Conservation (phyloP, 1,140 invertebrate genomes). For the Trichonephila clavata region DNA sequence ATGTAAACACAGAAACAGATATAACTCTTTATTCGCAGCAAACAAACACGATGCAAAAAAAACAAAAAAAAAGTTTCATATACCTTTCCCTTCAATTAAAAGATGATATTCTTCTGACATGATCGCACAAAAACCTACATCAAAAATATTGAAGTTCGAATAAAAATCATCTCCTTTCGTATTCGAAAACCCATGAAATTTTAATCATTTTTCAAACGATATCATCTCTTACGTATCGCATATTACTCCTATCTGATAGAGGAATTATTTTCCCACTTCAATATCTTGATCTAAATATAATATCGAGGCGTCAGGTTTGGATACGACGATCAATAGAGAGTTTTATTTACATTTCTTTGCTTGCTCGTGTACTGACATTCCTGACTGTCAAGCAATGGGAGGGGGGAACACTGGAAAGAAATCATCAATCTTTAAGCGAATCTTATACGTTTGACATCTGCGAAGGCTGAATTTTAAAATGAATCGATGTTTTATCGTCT, state of each 20-base stretch:
- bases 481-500: constrained; percentile 69
- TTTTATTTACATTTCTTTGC: constrained; percentile 74
- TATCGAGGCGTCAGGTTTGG: constrained; percentile 19
- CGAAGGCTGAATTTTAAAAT: constrained; percentile 53
- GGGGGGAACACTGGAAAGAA: constrained; percentile 28
- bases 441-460: constrained; percentile 37
- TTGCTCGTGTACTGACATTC: constrained; percentile 28
- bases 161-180: not conserved
- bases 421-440: constrained; percentile 66
- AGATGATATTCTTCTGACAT: not conserved
- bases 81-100: constrained; percentile 1
- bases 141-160: not conserved
- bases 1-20: not conserved
- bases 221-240: constrained; percentile 31
- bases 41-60: not conserved
- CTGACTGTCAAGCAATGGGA: constrained; percentile 23
- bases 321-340: constrained; percentile 39
- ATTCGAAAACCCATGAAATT: not conserved
- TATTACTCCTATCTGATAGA: constrained; percentile 40
- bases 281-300: constrained; percentile 74
- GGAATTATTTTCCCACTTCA: constrained; percentile 59
- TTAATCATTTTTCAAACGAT: constrained; percentile 64
- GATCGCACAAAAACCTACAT: not conserved
- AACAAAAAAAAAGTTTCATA: not conserved
- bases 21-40: not conserved